A percentile compares a stretch with the other conserved stretches of the same genome.
Evolutionary conservation across 2,888 invertebrate species (phyloP).

Genomic region (Synanthedon formicaeformis): DNA sequence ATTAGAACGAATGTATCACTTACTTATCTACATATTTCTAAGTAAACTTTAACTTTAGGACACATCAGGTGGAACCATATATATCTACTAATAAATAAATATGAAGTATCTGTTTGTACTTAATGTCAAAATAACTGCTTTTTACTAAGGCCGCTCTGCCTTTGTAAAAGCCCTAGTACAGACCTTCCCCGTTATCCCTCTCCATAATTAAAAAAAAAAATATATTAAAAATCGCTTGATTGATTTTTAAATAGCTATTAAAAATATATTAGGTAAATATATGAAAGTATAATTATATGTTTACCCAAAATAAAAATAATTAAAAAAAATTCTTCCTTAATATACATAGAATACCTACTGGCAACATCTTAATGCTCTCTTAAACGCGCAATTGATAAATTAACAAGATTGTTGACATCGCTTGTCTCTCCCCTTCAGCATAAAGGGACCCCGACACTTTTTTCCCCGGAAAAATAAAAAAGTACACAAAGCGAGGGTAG

Average conservation of each 20-base stretch:
- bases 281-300: too few species aligned
- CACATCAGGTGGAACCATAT: too few species aligned
- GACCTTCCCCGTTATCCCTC: background rate
- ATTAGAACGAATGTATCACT: background rate
- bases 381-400: slow-evolving; percentile 52
- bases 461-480: slow-evolving; percentile 27
- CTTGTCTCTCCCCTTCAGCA: slow-evolving; percentile 22
- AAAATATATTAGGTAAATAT: too few species aligned
- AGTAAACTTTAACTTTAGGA: too few species aligned
- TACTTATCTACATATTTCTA: too few species aligned
- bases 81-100: background rate
- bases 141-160: too few species aligned
- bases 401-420: slow-evolving; percentile 50
- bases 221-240: too few species aligned
- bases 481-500: slow-evolving; percentile 40
- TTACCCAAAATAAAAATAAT: background rate
- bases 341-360: slow-evolving; percentile 16
- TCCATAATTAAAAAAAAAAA: too few species aligned
- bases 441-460: slow-evolving; percentile 17
- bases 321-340: background rate
- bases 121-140: too few species aligned
- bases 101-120: too few species aligned
- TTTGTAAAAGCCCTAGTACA: background rate
- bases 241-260: too few species aligned
- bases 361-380: slow-evolving; percentile 29